phyloP scores from a whole-genome alignment of 2,888 invertebrate genomes.

The Cataglyphis altisquamis region DNA sequence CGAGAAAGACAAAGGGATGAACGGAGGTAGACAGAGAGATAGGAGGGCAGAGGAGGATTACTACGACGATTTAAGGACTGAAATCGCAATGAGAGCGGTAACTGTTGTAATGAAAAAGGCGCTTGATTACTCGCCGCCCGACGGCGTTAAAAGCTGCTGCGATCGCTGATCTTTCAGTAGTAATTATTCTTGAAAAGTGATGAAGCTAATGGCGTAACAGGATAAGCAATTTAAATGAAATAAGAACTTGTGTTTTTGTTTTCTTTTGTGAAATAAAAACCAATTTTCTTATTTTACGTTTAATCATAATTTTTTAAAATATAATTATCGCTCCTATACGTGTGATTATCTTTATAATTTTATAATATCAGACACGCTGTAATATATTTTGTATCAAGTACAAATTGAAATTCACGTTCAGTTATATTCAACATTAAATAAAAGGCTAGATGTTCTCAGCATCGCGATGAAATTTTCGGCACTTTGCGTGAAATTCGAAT shows the following conservation, averaged over 20 bases:
- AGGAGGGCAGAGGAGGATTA: slow-evolving; percentile 19
- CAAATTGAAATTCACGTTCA: neutral
- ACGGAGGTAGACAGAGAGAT: neutral
- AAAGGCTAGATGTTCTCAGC: neutral
- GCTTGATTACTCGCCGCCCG: slow-evolving; percentile 52
- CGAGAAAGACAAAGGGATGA: slow-evolving; percentile 11
- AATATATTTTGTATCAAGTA: neutral
- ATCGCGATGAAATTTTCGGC: slow-evolving; percentile 15
- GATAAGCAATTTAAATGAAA: neutral
- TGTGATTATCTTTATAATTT: neutral
- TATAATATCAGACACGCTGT: neutral
- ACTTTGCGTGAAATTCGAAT: slow-evolving; percentile 49
- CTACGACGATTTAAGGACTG: slow-evolving; percentile 62
- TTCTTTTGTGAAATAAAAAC: neutral
- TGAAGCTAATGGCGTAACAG: neutral
- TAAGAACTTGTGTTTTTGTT: neutral
- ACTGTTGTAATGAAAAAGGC: slow-evolving; percentile 61
- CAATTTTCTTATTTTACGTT: neutral
- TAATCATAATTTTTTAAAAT: neutral
- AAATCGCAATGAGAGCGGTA: slow-evolving; percentile 67
- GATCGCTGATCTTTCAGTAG: slow-evolving; percentile 46
- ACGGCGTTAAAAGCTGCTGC: slow-evolving; percentile 51
- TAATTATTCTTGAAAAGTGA: slow-evolving; percentile 27
- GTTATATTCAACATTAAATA: neutral
- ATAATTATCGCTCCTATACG: neutral